Base-by-base conservation (phyloP, 2,888 invertebrate species). In the Proisotoma minuta region DNA sequence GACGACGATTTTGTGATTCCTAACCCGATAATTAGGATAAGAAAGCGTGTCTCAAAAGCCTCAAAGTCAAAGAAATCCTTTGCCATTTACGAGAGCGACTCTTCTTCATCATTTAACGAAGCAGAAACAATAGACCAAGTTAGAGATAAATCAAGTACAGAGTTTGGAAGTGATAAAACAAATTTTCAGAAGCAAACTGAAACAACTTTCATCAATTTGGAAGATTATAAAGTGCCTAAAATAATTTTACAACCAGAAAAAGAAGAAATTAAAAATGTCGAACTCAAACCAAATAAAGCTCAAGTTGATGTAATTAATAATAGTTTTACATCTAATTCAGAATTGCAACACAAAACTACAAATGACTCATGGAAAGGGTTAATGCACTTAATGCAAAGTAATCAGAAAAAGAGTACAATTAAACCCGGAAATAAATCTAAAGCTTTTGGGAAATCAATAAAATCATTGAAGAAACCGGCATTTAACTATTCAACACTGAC, bases 321-420 rank as follows among this genome's bases (percentile, higher is more conserved):
- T 12, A 12, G 18, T n/a, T 10, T 34, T 34, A 18, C 18, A 12
- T 43, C 43, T 5, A 43, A 12, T 18, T 43, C 43, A 5, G n/a
- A n/a, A n/a, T n/a, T n/a, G n/a, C n/a, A n/a, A n/a, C n/a, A n/a
- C n/a, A 20, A 15, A 22, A 22, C 5, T 24, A 15, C 56, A n/a
- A 61, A 60, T 22, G 28, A 51, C 10, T 61, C 62, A 12, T 73
- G 73, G 73, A 70, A 68, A 48, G 61, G 56, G 12, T 53, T 73
- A 20, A 66, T 73, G 67, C 39, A 54, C 0, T 43, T 39, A 20
- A 73, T 73, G 73, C 73, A 71, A 57, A 62, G 58, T 28, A 71
- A 70, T 47, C 69, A 71, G 50, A 63, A 67, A 34, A 56, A 51
- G 23, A 43, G 43, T 3, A 10, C 24, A 15, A 29, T 24, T 23